These are phyloP conservation scores for Festucalex cinctus DNA, from an alignment of 2,113 vertebrate species.

Conservation along the genomic window DNA sequence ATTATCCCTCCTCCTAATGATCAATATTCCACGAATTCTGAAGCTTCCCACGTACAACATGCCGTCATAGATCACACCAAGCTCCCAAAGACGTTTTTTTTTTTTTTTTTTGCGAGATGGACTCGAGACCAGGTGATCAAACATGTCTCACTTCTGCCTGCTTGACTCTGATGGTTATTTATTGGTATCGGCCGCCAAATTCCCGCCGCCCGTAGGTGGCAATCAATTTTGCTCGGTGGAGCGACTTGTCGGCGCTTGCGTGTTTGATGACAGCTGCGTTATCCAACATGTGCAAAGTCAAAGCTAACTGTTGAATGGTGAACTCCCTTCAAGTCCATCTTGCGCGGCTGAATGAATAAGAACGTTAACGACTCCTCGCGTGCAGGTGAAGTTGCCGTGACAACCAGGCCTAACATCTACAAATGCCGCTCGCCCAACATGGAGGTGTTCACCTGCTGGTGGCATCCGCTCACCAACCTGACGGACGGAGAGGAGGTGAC, in stretches of 20 bases:
- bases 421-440: slow-evolving; percentile 74
- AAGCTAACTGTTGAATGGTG: neutral
- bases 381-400: slow-evolving; percentile 22
- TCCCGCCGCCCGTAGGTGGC: neutral
- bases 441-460: slow-evolving; percentile 78
- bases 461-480: slow-evolving; percentile 61
- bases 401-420: slow-evolving; percentile 60
- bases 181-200: neutral
- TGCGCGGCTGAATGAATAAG: neutral
- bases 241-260: neutral
- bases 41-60: neutral
- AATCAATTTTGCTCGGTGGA: neutral
- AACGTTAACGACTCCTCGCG: fast-evolving
- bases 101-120: no score
- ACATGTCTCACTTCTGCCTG: neutral
- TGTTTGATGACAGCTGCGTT: neutral
- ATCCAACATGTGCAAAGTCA: neutral
- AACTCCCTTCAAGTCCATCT: neutral
- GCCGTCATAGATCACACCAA: neutral
- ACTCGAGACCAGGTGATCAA: neutral
- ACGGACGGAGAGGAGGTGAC: slow-evolving; percentile 31
- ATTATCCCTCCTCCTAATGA: no score
- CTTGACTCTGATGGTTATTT: neutral
- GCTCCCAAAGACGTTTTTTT: neutral
- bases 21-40: no score